Percentiles rank a stretch among this genome's conserved stretches.
These are phyloP conservation scores for Coregonus suidteri DNA, from an alignment of 2,797 vertebrate genomes.

Conservation along the genomic window DNA sequence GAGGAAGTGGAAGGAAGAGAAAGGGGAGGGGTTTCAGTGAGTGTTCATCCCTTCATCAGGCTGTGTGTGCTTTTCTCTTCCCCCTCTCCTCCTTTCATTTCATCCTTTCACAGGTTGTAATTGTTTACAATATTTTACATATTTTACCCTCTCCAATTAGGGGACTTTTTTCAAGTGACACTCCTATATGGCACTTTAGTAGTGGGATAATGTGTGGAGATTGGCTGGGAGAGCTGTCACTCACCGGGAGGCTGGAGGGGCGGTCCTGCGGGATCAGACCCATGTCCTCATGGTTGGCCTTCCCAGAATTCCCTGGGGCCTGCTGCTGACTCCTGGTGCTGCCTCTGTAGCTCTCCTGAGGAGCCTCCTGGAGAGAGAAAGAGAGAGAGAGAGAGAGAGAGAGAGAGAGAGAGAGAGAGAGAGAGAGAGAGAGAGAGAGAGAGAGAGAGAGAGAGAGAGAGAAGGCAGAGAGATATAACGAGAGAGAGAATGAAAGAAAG, in stretches of 20 bases:
- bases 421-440: too few species aligned
- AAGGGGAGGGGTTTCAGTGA: not conserved
- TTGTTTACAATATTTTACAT: not conserved
- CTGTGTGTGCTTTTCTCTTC: not conserved
- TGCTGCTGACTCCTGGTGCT: constrained; percentile 72
- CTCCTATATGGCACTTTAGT: too few species aligned
- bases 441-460: too few species aligned
- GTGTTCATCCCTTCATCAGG: too few species aligned
- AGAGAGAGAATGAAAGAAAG: too few species aligned
- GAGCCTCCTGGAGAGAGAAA: constrained; percentile 76
- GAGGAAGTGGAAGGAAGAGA: not conserved
- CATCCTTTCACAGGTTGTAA: too few species aligned
- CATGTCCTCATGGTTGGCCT: constrained; percentile 88
- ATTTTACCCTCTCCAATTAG: not conserved
- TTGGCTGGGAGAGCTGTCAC: constrained; percentile 54
- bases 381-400: not conserved
- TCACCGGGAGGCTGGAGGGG: constrained; percentile 94
- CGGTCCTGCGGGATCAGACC: constrained; percentile 63
- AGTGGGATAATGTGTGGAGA: not conserved
- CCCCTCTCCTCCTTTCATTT: too few species aligned
- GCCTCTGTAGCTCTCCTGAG: constrained; percentile 86
- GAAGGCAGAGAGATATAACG: too few species aligned
- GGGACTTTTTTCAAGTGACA: not conserved
- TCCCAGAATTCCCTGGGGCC: constrained; percentile 83
- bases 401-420: not conserved